A percentile compares a stretch with the other conserved stretches of the same genome.
Conservation (phyloP, 2,113 vertebrate species). For the Climacteris rufus region DNA sequence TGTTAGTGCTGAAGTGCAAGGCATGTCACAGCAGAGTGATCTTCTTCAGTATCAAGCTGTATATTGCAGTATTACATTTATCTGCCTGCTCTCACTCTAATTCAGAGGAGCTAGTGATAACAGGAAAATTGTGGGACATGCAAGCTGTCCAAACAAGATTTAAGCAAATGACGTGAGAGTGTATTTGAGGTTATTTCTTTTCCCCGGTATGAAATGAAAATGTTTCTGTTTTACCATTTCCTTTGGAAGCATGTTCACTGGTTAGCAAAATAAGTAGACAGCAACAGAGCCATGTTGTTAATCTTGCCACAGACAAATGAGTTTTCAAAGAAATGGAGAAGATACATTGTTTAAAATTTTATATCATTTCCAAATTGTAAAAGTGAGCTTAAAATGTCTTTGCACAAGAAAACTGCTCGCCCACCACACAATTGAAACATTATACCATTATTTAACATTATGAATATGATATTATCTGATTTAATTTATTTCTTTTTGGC, state of each 20-base stretch:
- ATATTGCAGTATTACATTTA: not conserved
- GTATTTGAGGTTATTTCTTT: not conserved
- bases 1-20: not conserved
- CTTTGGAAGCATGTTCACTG: not conserved
- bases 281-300: not conserved
- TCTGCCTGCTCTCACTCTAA: not conserved
- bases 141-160: conserved; percentile 47
- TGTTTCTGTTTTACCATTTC: not conserved
- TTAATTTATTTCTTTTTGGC: not conserved
- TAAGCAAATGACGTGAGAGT: not conserved
- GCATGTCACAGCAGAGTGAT: not conserved
- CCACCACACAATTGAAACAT: not conserved
- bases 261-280: not conserved
- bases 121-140: not conserved
- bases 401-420: not conserved
- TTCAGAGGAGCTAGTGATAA: conserved; percentile 1
- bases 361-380: not conserved
- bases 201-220: not conserved
- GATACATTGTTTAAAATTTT: not conserved
- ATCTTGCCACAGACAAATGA: not conserved
- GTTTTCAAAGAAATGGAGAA: not conserved
- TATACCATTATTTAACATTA: not conserved
- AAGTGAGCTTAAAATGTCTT: not conserved
- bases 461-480: not conserved
- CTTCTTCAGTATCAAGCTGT: not conserved